Conservation (phyloP, 2,888 invertebrate species). For the Cylloceria caligata region DNA sequence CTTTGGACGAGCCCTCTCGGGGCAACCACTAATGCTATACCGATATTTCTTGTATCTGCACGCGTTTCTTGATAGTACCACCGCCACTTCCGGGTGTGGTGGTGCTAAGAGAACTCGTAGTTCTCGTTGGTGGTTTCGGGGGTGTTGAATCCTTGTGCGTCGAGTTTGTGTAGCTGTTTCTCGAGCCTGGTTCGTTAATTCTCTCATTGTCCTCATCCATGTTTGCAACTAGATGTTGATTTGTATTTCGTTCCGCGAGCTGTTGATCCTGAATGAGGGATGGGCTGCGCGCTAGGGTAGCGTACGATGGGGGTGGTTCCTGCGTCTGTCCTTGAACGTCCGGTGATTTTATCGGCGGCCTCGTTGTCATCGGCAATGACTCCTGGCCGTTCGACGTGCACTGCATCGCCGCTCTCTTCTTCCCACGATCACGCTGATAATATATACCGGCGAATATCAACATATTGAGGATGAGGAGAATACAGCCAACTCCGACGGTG, state of each 20-base stretch:
- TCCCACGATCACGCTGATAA: conserved; percentile 89
- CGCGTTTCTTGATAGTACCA: conserved; percentile 90
- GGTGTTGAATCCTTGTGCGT: conserved; percentile 76
- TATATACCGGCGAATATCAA: conserved; percentile 92
- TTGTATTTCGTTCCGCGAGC: conserved; percentile 13
- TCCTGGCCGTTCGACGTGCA: conserved; percentile 81
- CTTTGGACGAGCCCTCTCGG: conserved; percentile 81
- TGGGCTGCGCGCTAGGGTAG: conserved; percentile 84
- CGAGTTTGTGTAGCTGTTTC: conserved; percentile 56
- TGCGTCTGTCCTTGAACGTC: conserved; percentile 81
- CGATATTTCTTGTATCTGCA: conserved; percentile 93
- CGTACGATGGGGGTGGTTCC: conserved; percentile 86
- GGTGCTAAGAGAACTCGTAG: conserved; percentile 75
- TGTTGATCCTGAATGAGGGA: conserved; percentile 71
- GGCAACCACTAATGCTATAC: conserved; percentile 87
- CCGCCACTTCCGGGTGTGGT: conserved; percentile 72
- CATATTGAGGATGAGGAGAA: conserved; percentile 90
- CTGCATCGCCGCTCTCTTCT: conserved; percentile 80
- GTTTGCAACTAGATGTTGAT: conserved; percentile 59
- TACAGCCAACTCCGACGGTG: conserved; percentile 91
- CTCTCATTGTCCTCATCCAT: conserved; percentile 43
- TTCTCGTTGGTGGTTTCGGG: conserved; percentile 82
- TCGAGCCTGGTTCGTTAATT: conserved; percentile 37
- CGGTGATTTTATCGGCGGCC: conserved; percentile 80
- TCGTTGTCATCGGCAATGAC: conserved; percentile 82